Base-by-base conservation (phyloP, 2,113 vertebrate species). In the Coptodon rendalli region DNA sequence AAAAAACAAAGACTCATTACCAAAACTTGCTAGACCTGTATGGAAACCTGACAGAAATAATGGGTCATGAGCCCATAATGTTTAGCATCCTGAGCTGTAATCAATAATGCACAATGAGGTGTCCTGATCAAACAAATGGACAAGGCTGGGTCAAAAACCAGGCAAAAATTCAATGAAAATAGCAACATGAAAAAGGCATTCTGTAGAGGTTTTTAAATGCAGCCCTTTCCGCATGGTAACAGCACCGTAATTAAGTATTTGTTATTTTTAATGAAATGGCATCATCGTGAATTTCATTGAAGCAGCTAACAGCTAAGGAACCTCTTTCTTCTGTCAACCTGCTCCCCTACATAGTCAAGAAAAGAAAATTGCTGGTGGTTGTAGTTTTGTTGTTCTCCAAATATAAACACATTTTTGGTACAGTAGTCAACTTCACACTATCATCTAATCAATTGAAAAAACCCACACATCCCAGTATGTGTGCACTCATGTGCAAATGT, bases 41-140 rank as follows among this genome's bases (percentile, higher is more conserved):
- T 73, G 76, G 86, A 17, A 80, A 87, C 92, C 82, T 91, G 84
- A 92, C 90, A 81, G 86, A 53, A 86, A 88, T 73, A 80, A 89
- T 61, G 66, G 86, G 89, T 4, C 24, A 45, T 84, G 78, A 73
- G 45, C 52, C 83, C 83, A 87, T 89, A 85, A 71, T 93, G 68
- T 85, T 40, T 16, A 92, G 76, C 79, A 81, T 93, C 93, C 94
- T 95, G 94, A 95, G 91, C 92, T 94, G 91, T 91, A 88, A 79
- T 59, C 84, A 90, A 80, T 88, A 91, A 92, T 86, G 90, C 90
- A 94, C 89, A 80, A 89, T 80, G 36, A 91, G 82, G 86, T 87
- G 73, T 88, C 57, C 80, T 81, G 82, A 84, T 76, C 71, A 76
- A 76, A 76, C 16, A 50, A 76, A 50, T 17, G 43, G 50, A 53